Conservation (phyloP, 2,888 invertebrate genomes). For the Osmoderma eremita region DNA sequence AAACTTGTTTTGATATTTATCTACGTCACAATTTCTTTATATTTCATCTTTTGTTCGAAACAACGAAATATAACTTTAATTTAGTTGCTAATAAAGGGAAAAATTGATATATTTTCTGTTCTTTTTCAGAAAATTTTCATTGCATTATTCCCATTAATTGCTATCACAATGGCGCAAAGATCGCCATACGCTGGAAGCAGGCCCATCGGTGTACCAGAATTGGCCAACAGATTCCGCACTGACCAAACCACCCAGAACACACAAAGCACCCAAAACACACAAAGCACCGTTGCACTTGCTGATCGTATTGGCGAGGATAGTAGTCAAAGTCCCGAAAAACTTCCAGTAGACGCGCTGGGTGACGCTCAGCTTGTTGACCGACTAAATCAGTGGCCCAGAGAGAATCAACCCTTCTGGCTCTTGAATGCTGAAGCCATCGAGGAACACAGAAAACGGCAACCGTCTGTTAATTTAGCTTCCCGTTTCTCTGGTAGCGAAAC, state of each 20-base stretch:
- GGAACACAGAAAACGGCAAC: slow-evolving; percentile 63
- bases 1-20: not conserved
- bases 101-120: not conserved
- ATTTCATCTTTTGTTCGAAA: not conserved
- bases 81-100: not conserved
- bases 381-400: slow-evolving; percentile 73
- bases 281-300: slow-evolving; percentile 44
- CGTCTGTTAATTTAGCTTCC: slow-evolving; percentile 19
- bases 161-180: slow-evolving; percentile 66
- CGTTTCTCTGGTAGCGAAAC: slow-evolving; percentile 29
- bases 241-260: slow-evolving; percentile 49
- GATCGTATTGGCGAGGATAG: slow-evolving; percentile 67
- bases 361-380: slow-evolving; percentile 71
- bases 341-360: slow-evolving; percentile 75
- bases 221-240: slow-evolving; percentile 62
- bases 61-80: not conserved
- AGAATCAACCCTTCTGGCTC: slow-evolving; percentile 79
- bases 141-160: slow-evolving; percentile 29
- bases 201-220: slow-evolving; percentile 71
- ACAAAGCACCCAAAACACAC: not conserved
- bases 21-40: not conserved
- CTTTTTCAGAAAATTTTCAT: slow-evolving; percentile 37
- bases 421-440: slow-evolving; percentile 76
- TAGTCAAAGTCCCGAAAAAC: slow-evolving; percentile 59
- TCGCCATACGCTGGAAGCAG: slow-evolving; percentile 72